Conservation (phyloP, 2,797 vertebrate genomes). For the Pseudochaenichthys georgianus region DNA sequence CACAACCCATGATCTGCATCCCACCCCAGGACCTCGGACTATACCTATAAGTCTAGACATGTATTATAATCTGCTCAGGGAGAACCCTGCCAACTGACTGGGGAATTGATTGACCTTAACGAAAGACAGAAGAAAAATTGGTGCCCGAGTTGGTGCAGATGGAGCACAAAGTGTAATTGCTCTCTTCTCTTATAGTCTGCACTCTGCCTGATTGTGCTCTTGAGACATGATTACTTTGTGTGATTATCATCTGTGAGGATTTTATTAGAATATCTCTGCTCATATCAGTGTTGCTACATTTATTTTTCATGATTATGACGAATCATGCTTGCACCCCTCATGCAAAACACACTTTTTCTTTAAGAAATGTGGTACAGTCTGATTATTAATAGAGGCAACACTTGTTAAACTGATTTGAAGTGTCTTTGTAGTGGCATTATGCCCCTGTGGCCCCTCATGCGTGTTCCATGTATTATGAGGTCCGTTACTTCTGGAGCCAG, state of each 20-base stretch:
- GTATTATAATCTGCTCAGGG: constrained; percentile 53
- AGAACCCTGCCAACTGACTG: constrained; percentile 41
- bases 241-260: constrained; percentile 34
- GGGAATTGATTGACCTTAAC: constrained; percentile 51
- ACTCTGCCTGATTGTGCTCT: constrained; percentile 65
- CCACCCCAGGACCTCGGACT: neutral
- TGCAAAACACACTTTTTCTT: constrained; percentile 18
- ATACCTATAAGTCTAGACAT: constrained; percentile 64
- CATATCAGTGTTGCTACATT: constrained; percentile 8
- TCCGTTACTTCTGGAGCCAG: constrained; percentile 70
- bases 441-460: constrained; percentile 13
- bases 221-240: constrained; percentile 42
- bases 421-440: constrained; percentile 23
- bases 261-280: constrained; percentile 10
- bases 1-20: constrained; percentile 20
- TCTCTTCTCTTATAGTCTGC: constrained; percentile 39
- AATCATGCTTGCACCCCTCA: constrained; percentile 1
- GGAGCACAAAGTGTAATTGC: constrained; percentile 29
- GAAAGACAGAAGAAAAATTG: constrained; percentile 19
- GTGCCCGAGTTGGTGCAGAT: constrained; percentile 20
- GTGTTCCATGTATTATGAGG: constrained; percentile 67
- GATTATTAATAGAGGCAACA: constrained; percentile 29
- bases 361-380: constrained; percentile 1
- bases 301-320: constrained; percentile 3
- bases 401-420: constrained; percentile 31